A percentile compares a stretch with the other conserved stretches of the same genome.
phyloP scores from a whole-genome alignment of 2,113 vertebrate species.

The Marmota flaviventris region DNA sequence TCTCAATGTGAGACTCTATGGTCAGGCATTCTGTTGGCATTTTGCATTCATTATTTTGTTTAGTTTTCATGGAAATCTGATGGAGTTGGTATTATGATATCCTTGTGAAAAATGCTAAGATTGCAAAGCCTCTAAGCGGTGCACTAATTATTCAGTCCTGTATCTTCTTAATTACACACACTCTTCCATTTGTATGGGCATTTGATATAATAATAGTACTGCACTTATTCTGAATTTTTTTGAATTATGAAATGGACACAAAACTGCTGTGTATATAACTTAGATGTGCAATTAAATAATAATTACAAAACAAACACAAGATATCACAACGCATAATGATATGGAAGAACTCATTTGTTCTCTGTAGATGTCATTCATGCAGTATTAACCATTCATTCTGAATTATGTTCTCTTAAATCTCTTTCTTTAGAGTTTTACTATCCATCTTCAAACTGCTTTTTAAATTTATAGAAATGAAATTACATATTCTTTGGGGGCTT shows the following conservation, averaged over 20 bases:
- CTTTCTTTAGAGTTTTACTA: neutral
- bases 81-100: neutral
- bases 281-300: neutral
- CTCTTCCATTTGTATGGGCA: neutral
- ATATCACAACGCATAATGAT: neutral
- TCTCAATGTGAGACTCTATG: neutral
- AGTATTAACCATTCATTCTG: neutral
- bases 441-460: neutral
- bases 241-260: neutral
- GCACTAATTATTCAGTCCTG: neutral
- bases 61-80: neutral
- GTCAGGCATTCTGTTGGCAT: neutral
- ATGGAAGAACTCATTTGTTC: neutral
- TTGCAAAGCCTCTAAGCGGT: neutral
- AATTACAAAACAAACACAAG: neutral
- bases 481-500: neutral
- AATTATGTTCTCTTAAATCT: neutral
- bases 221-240: neutral
- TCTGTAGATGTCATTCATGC: neutral
- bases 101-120: neutral
- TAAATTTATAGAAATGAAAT: neutral
- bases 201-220: neutral
- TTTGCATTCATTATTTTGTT: constrained; percentile 32
- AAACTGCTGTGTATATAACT: neutral
- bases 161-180: neutral